These are phyloP conservation scores for Eupsittula cactorum DNA, from an alignment of 2,113 vertebrate genomes.

Conservation along the genomic window DNA sequence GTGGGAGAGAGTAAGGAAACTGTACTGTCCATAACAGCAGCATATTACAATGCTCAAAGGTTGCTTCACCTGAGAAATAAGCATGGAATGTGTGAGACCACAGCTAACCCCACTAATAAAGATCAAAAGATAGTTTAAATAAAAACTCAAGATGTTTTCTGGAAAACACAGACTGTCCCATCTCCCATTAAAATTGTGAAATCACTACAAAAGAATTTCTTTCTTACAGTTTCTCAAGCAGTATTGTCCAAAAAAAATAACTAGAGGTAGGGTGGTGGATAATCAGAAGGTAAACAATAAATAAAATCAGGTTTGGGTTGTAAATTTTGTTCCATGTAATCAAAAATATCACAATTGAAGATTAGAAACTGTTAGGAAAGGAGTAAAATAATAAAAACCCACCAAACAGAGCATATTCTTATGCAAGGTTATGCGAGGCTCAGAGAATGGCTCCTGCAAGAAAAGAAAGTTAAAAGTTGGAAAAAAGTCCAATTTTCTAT, in stretches of 20 bases:
- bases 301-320: background rate
- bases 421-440: background rate
- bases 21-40: background rate
- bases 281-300: background rate
- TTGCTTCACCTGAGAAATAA: constrained; percentile 33
- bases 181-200: background rate
- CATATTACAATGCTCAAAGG: background rate
- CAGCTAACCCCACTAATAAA: background rate
- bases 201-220: background rate
- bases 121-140: background rate
- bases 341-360: background rate
- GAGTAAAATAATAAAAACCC: background rate
- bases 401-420: background rate
- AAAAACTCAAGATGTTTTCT: background rate
- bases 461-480: background rate
- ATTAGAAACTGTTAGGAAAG: background rate
- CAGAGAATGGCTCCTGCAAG: background rate
- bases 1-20: background rate
- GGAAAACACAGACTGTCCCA: background rate
- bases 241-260: background rate
- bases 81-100: background rate
- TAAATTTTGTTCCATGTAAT: background rate
- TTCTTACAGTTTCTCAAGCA: background rate
- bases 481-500: background rate
- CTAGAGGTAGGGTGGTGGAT: background rate